These are phyloP conservation scores for Micromussa lordhowensis DNA, from an alignment of 92 coral and sea anemone genomes.

Conservation along the genomic window DNA sequence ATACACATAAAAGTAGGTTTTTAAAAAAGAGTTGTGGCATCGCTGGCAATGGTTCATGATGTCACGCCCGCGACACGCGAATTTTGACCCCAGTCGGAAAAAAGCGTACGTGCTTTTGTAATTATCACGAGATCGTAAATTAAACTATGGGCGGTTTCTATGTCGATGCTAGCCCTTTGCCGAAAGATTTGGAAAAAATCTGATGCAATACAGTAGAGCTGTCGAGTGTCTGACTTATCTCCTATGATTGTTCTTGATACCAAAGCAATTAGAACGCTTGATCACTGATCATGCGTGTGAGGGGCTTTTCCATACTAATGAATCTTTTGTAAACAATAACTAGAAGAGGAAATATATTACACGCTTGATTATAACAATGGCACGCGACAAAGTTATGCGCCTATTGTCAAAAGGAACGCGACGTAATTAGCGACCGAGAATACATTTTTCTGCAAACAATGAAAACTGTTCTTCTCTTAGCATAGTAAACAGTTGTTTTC, in stretches of 20 bases:
- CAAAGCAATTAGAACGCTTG: not conserved
- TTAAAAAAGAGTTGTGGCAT: no score
- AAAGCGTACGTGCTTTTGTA: not conserved
- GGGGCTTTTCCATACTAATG: no score
- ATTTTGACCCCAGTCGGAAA: not conserved
- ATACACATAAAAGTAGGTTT: no score
- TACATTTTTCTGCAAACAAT: not conserved
- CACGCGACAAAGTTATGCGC: not conserved
- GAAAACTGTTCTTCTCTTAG: not conserved
- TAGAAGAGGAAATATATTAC: not conserved
- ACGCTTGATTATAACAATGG: not conserved
- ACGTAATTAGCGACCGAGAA: not conserved
- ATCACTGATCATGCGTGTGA: no score
- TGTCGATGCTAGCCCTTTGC: not conserved
- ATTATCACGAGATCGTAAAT: not conserved
- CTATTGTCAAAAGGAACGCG: not conserved
- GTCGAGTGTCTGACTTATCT: not conserved
- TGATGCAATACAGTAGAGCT: not conserved
- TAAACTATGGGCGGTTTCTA: not conserved
- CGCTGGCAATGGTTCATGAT: no score
- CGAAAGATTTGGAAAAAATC: not conserved
- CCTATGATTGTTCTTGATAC: conserved; percentile 4
- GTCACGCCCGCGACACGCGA: conserved; percentile 15
- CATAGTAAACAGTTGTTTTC: not conserved
- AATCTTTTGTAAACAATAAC: no score